Percentiles rank a stretch among this genome's conserved stretches.
These are phyloP conservation scores for Stomatorhinus ivindoensis DNA, from an alignment of 2,113 vertebrate species.

Conservation along the genomic window DNA sequence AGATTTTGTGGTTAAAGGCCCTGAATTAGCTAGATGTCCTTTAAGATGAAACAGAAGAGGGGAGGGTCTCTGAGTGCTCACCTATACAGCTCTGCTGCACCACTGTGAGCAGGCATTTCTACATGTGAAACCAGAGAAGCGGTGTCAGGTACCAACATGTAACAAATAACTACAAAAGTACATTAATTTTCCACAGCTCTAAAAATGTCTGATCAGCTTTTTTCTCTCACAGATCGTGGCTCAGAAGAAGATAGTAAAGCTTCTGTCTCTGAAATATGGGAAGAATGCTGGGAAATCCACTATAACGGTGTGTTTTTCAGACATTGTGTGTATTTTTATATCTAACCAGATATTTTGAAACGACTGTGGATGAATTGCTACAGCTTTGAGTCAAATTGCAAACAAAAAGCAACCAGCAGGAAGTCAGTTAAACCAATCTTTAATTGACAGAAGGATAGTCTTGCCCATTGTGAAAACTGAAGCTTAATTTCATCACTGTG, in stretches of 20 bases:
- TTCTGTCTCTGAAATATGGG: constrained; percentile 80
- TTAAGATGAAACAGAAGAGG: not conserved
- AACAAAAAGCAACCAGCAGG: not conserved
- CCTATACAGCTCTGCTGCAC: not conserved
- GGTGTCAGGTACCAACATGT: not conserved
- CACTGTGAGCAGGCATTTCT: not conserved
- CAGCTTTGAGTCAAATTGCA: not conserved
- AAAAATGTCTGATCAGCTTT: not conserved
- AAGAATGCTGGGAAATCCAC: constrained; percentile 87
- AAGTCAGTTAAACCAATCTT: not conserved
- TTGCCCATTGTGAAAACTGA: not conserved
- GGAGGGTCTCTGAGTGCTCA: not conserved
- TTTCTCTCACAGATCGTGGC: constrained; percentile 76
- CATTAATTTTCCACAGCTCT: not conserved
- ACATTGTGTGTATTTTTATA: not conserved
- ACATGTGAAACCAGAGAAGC: not conserved
- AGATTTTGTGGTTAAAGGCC: not conserved
- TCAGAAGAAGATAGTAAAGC: constrained; percentile 83
- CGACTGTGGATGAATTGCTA: not conserved
- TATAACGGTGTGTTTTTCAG: constrained; percentile 69
- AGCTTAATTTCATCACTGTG: not conserved
- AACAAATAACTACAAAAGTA: not conserved
- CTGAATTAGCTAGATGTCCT: not conserved
- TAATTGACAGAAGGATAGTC: not conserved
- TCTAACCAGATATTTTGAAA: not conserved